Conservation (phyloP, 2,888 invertebrate species). For the Ctenicera cuprea region DNA sequence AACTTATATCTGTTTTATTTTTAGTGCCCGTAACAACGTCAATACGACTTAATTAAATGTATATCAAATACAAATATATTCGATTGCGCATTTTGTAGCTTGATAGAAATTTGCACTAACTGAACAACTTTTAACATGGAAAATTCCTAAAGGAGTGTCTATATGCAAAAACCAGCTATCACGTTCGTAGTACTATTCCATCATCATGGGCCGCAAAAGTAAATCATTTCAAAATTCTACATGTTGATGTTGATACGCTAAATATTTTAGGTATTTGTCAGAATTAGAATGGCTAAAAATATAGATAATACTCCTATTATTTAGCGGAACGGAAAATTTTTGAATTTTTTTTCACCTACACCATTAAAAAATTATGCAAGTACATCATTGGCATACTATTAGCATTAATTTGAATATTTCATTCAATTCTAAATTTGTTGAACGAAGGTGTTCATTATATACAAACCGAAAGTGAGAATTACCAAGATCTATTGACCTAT, state of each 20-base stretch:
- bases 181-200: constrained; percentile 8
- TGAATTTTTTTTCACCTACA: no score
- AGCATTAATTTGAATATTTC: not conserved
- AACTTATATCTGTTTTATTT: not conserved
- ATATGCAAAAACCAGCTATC: not conserved
- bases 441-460: not conserved
- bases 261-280: not conserved
- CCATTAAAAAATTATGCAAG: no score
- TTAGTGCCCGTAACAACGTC: not conserved
- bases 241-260: no score
- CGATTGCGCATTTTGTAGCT: constrained; percentile 18
- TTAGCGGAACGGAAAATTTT: no score
- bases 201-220: no score
- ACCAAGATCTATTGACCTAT: constrained; percentile 7
- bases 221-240: not conserved
- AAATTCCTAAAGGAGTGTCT: constrained; percentile 21
- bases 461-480: not conserved
- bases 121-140: constrained; percentile 16
- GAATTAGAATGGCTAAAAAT: no score
- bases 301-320: no score
- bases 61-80: constrained; percentile 29
- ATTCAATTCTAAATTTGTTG: not conserved
- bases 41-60: not conserved
- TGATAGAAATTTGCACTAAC: constrained; percentile 9
- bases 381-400: not conserved